Base-by-base conservation (phyloP, 2,888 invertebrate genomes). In the Pegoplata infirma region DNA sequence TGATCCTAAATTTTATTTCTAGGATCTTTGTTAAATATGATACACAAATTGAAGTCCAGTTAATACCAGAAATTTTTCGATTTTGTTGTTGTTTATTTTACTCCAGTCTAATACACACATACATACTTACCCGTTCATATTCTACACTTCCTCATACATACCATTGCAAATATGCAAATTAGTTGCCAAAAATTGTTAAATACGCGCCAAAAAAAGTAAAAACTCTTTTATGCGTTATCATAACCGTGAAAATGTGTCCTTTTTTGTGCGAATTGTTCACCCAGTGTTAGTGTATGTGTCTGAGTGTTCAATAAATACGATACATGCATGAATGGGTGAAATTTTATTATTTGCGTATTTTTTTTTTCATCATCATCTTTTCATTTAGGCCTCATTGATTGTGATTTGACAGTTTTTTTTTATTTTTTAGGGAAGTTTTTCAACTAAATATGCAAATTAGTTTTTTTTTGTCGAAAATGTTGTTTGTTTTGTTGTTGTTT, bases 391-490 rank as follows among this genome's bases (percentile, higher is more conserved):
- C 47, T 69, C 64, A 74, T 69, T 69, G 78, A 25, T 66, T 64
- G 78, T 55, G 78, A 74, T 74, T 74, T 78, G 74, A 78, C 73
- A 78, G 36, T 51, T 64, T 51, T 58, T 58, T 23, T 10, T 47
- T 47, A 17, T 61, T 68, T 72, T 63, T 75, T 63, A 68, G 75
- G 68, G 68, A 75, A 49, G 67, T 73, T 56, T 36, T 40, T 68
- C 49, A 58, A 64, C 75, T 76, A 69, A 76, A 76, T 76, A 76
- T 76, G 75, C 63, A 76, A 76, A 76, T 76, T 56, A 76, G 75
- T 56, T 69, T 64, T 40, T 40, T 40, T 32, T 10, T 6, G 4
- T 32, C 2, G 17, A 23, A n/a, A 5, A 4, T 12, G 5, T 16
- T 51, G 21, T 14, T 56, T 56, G 23, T 25, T 49, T 25, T 47